Base-by-base conservation (phyloP, 2,797 vertebrate genomes). In the Neopelma chrysocephalum region DNA sequence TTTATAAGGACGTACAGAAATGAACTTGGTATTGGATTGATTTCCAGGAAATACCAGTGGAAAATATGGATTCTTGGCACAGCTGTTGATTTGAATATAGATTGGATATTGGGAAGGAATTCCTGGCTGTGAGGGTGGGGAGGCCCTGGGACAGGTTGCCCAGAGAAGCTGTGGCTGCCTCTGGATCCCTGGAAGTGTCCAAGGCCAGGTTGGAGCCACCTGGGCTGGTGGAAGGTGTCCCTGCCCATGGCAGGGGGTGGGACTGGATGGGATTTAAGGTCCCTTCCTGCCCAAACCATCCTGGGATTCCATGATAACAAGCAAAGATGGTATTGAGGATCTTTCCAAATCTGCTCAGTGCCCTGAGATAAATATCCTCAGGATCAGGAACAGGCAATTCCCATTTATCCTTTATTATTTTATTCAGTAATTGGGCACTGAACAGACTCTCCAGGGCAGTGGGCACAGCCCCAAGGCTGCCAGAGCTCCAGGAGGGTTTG, bases 171-270 rank as follows among this genome's bases (percentile, higher is more conserved):
- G 53, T 2, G 60, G 53, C 68, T 88, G n/a, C 20, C 4, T 16
- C 60, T 58, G 57, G 15, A 34, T 66, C 68, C 68, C 45, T 89
- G 77, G 11, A 2, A 73, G 6, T 60, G 61, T 4, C 53, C 68
- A 29, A 66, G 60, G 31, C 34, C 31, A 48, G 25, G 48, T 0
- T 54, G 62, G 38, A 72, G 10, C 36, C 43, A 0, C 27, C 27
- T 73, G 61, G 53, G 45, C 6, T 0, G 2, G 10, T 23, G 45
- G 16, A 0, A 81, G 4, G 3, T 6, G 16, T 34, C 61, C n/a
- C 27, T 40, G 38, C 38, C 60, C 19, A 21, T 7, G 26, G 60
- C 40, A 62, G 20, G 19, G 26, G 7, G 38, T 31, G 61, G 29
- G 1, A 62, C 1, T 2, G 29, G 40, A 22, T 42, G 29, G 13